A percentile compares a stretch with the other conserved stretches of the same genome.
Evolutionary conservation across 37 sponge, comb jelly and placozoan species (phyloP).

Genomic region (Geodia barretti): DNA sequence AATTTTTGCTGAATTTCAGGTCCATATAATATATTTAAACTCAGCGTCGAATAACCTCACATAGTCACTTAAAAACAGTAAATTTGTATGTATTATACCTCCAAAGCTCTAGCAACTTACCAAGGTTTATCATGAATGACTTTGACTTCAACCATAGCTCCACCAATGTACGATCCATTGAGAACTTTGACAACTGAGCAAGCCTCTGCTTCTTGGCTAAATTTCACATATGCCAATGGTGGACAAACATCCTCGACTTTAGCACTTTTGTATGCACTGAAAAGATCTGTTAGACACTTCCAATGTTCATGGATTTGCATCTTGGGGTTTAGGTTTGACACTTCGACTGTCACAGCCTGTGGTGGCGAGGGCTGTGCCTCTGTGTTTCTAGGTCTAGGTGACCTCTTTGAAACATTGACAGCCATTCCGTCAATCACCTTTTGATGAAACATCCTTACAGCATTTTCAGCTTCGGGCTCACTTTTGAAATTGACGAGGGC

Average conservation of each 20-base stretch:
- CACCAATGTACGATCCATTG: background rate
- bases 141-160: background rate
- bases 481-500: slow-evolving; percentile 17
- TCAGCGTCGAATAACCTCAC: too few species aligned
- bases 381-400: background rate
- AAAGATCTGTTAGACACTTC: background rate
- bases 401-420: slow-evolving; percentile 19
- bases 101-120: too few species aligned
- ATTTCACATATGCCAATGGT: background rate
- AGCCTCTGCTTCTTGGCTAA: background rate
- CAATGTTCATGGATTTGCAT: background rate
- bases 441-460: slow-evolving; percentile 8
- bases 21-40: too few species aligned
- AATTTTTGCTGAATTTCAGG: too few species aligned
- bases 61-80: too few species aligned
- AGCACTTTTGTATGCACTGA: background rate
- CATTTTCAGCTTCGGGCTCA: slow-evolving; percentile 1
- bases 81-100: too few species aligned
- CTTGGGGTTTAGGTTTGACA: background rate
- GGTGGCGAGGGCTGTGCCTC: background rate
- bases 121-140: background rate
- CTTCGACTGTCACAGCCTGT: background rate
- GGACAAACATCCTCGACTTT: background rate
- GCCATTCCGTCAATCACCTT: slow-evolving; percentile 4
- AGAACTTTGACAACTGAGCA: background rate